Evolutionary conservation across 2,888 invertebrate species (phyloP), one percentile per base, ranked within the genome.

Genomic region (Nasonia oneida): DNA sequence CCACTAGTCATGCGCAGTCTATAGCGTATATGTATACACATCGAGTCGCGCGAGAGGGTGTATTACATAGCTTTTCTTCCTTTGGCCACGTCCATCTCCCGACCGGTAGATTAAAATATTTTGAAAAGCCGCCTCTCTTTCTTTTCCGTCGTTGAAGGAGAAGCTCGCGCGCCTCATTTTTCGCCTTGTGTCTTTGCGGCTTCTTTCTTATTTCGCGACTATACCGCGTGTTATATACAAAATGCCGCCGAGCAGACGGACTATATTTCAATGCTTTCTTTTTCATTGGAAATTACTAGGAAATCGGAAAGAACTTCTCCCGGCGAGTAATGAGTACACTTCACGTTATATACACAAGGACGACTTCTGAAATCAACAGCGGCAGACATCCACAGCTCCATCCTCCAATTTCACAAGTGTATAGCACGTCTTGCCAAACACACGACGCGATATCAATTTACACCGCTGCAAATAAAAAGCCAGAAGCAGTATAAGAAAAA

Each of bases 21-120:
- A 8, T 33, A 5, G 14, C 8, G n/a, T 12, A 29, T 4, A 37
- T 37, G 4, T 4, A 37, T 37, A 4, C 5, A 37, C 37, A 18
- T 53, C 53, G 42, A 53, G 53, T 53, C 53, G 18, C 53, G 14
- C 53, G 53, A 53, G 53, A 29, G 29, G 29, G 29, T 64, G 29
- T 14, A 29, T 57, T 67, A 67, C 33, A 67, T 14, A 67, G 3
- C 1, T 29, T 33, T 67, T 67, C 67, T 29, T 33, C 12, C 67
- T 67, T 67, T 67, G 67, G 67, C 67, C 33, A 5, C 61, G 67
- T 23, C 57, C 23, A 61, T n/a, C 57, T 23, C 23, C 8, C 57
- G 57, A 61, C 67, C 14, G 67, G 29, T 15, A 67, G 67, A 67
- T 67, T 67, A 67, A 67, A 67, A 67, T 67, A 67, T 67, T 67